Base-by-base conservation (phyloP, 2,797 vertebrate species). In the Lutjanus campechanus region DNA sequence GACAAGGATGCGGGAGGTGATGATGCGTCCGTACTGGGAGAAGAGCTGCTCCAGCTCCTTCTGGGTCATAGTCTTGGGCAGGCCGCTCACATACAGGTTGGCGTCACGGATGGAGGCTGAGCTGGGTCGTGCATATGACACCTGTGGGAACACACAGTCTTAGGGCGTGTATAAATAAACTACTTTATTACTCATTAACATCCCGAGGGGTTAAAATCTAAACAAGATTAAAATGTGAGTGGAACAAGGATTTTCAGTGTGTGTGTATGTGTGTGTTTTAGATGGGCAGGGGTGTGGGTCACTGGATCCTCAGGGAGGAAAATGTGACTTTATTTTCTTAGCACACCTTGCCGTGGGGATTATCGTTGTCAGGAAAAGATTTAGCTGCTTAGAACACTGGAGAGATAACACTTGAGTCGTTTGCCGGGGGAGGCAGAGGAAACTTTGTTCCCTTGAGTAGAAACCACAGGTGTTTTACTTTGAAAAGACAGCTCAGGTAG, bases 1-100 rank as follows among this genome's bases (percentile, higher is more conserved):
- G 90, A 99, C 98, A 88, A 99, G 97, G 97, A 99, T 99, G 90
- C 98, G 97, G 88, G 98, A 99, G 94, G 98, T 99, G 96, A 99
- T 99, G 95, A 99, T 99, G 90, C 98, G 98, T 88, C 98, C 98
- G 8, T 99, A 99, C 95, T 99, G 98, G 77, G 98, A 99, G 95
- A 99, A 99, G 87, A 99, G 97, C 93, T 99, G 98, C 93, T 99
- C 98, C 93, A 99, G 95, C 85, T 99, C 98, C 93, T 99, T 99
- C 96, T 99, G 98, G 93, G 97, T 98, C 98, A 99, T 99, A 66
- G 97, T 98, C 96, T 99, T 99, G 76, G 98, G 98, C 93, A 99
- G 97, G 92, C 98, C 98, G 82, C 98, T 99, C 92, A 99, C 98
- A 44, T 99, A 99, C 88, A 99, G 95, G 95, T 99, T 99, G n/a